These are phyloP conservation scores for Oostethus manadensis DNA, from an alignment of 2,113 vertebrate genomes.

Conservation along the genomic window DNA sequence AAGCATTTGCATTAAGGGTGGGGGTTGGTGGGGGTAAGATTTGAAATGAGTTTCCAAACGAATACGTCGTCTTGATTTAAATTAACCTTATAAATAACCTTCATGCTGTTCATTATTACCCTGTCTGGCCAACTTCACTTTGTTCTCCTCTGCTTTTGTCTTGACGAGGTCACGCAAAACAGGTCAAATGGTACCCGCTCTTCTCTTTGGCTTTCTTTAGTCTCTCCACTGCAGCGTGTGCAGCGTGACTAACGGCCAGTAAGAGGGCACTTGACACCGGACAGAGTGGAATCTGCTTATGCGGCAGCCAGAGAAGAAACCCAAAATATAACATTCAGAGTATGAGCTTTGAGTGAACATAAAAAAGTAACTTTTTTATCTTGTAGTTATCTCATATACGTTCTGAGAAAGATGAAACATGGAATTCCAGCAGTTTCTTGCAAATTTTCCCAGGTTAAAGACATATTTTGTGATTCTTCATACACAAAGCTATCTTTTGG, in stretches of 20 bases:
- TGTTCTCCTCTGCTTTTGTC: not conserved
- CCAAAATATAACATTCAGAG: too few species aligned
- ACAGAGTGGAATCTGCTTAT: conserved; percentile 11
- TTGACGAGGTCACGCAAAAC: not conserved
- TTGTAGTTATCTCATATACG: too few species aligned
- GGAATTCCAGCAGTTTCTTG: too few species aligned
- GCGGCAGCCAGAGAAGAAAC: not conserved
- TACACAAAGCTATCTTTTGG: too few species aligned
- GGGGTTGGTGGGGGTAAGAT: conserved; percentile 28
- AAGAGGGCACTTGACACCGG: conserved; percentile 10
- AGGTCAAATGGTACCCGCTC: not conserved
- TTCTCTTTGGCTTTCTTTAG: not conserved
- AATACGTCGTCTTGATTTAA: not conserved
- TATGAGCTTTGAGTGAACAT: too few species aligned
- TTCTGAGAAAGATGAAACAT: too few species aligned
- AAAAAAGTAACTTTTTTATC: too few species aligned
- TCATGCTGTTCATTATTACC: not conserved
- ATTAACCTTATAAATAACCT: not conserved
- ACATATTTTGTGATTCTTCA: too few species aligned
- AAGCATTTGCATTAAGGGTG: conserved; percentile 6
- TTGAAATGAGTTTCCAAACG: conserved; percentile 3
- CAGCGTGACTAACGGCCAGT: not conserved
- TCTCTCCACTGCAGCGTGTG: conserved; percentile 3
- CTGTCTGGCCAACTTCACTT: not conserved
- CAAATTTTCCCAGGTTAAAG: too few species aligned